Evolutionary conservation across 2,888 invertebrate species (phyloP), one percentile per base, ranked within the genome.

Genomic region (Lomographa bimaculata): DNA sequence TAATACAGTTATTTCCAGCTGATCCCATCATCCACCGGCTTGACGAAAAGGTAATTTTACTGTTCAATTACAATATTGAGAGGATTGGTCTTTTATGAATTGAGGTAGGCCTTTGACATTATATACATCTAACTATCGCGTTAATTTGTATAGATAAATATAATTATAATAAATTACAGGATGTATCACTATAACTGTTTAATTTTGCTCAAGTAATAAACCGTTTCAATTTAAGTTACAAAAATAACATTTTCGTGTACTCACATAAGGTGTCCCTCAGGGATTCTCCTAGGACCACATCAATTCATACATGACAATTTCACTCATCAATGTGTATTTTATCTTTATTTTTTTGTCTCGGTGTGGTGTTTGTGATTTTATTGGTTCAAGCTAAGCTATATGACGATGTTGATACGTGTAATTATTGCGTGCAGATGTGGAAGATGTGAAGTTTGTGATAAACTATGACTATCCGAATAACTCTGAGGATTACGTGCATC

Each of bases 361-460:
- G 30, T 46, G 33, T 50, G 42, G 47, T 47, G 41, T 50, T 41
- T 45, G 34, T 40, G 42, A 38, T 40, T 37, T 33, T 23, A 30
- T 46, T 28, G 6, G 11, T 14, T 19, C n/a, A 27, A 6, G 19
- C 3, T 35, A 17, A 19, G 17, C 27, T 21, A 7, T 40, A 25
- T 29, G 19, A 19, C 1, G 20, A 24, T 25, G 8, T 11, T 49
- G 34, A 50, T 32, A 39, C 9, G 23, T 28, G 20, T 37, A 10
- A 40, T 41, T 54, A 34, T 61, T 54, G 46, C 51, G 54, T 58
- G 57, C 92, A 98, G 98, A 99, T 93, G 98, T 98, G 83, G 97
- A 98, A 81, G 98, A 99, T 91, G 98, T 98, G 79, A 98, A 98
- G 91, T 98, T 97, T 92, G 98, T 99, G 69, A 97, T 99, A 91